Evolutionary conservation across 2,797 vertebrate genomes (phyloP), one percentile per base, ranked within the genome.

Genomic region (Arctocebus calabarensis): DNA sequence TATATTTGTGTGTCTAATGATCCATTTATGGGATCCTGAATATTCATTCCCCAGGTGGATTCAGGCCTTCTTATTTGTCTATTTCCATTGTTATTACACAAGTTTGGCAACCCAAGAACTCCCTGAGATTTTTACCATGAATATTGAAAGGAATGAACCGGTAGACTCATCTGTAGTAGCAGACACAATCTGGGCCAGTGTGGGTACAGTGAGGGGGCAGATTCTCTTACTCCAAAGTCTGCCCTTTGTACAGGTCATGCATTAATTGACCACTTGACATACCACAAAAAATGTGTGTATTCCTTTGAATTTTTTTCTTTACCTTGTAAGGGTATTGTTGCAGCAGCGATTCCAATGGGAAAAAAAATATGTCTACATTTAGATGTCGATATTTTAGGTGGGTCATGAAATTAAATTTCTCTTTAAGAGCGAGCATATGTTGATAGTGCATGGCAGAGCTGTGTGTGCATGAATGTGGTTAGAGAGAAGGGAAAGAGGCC

Each of bases 351-450:
- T 73, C 71, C 59, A 23, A 4, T 5, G 81, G 78, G 90, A n/a
- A 96, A 95, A 55, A 14, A 95, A 91, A 20, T 52, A 52, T 14
- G 75, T 88, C 96, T 97, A 92, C 86, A 86, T 97, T 94, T 95
- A 96, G 94, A 93, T 85, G 91, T 92, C 13, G 57, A 37, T 97
- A 95, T 94, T 98, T 98, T 97, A 93, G 84, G 70, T 95, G 48
- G 61, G 52, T 91, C 73, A 94, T 73, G 90, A 95, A 95, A 87
- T 89, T 71, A 73, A 32, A 96, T 57, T 59, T 97, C 94, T 40
- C 71, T 89, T 94, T 34, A 66, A 91, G 77, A 89, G 86, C 9
- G 84, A 97, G 88, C 96, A 97, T 97, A 96, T 97, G 96, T 79
- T 96, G 86, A 96, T 74, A 92, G 94, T 82, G 52, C 32, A 73